These are phyloP conservation scores for Ganaspis sp. DNA, from an alignment of 1,140 invertebrate species.

Conservation along the genomic window DNA sequence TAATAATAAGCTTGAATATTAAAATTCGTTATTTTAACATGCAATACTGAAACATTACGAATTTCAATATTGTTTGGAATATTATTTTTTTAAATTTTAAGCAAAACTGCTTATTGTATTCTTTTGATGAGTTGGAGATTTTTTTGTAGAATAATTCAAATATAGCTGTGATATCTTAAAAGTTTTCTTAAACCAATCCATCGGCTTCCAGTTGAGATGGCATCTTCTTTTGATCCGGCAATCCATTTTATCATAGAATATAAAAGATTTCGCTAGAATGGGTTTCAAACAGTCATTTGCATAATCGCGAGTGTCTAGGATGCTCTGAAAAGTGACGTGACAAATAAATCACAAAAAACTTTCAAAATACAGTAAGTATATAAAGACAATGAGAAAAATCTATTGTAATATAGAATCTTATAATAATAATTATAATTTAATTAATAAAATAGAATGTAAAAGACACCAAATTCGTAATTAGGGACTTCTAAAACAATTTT, in stretches of 20 bases:
- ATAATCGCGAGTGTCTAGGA: slow-evolving; percentile 39
- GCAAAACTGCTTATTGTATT: neutral
- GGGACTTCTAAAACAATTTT: too few species aligned
- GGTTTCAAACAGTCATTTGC: slow-evolving; percentile 47
- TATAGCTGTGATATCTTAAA: neutral
- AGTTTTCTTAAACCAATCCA: slow-evolving; percentile 34
- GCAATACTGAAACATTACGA: too few species aligned
- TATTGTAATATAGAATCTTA: too few species aligned
- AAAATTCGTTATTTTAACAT: too few species aligned
- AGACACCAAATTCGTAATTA: too few species aligned
- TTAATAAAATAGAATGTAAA: too few species aligned
- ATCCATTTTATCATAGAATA: slow-evolving; percentile 17
- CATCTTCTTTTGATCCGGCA: slow-evolving; percentile 38
- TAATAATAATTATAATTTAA: too few species aligned
- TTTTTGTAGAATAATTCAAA: neutral
- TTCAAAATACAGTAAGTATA: slow-evolving; percentile 11
- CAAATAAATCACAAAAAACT: slow-evolving; percentile 21
- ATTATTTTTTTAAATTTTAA: too few species aligned
- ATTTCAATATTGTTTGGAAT: too few species aligned
- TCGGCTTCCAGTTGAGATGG: slow-evolving; percentile 15
- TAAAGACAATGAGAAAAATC: neutral
- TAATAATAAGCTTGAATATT: too few species aligned
- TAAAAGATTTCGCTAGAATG: slow-evolving; percentile 41
- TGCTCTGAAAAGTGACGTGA: slow-evolving; percentile 15
- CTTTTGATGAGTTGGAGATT: neutral